Base-by-base conservation (phyloP, 2,113 vertebrate species). In the Urocolius indicus region DNA sequence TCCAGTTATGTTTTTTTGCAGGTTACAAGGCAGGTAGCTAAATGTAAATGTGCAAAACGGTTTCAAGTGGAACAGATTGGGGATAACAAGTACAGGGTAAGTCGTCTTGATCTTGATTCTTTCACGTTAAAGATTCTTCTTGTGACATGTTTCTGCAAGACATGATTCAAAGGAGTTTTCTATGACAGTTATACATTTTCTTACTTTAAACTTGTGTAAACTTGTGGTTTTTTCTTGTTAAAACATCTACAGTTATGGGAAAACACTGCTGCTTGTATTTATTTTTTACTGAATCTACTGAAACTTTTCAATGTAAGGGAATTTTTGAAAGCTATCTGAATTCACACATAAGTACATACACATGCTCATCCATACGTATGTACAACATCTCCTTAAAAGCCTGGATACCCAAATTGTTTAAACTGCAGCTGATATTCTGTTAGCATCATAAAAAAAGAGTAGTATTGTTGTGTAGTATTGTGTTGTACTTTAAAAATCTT, bases 31-130 rank as follows among this genome's bases (percentile, higher is more conserved):
- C 99, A 99, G 97, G 99, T 99, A 68, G 99, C 99, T 11, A 99
- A 99, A 97, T 99, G 99, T 97, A 99, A 99, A 98, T 99, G 99
- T 98, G 99, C 99, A 9, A 99, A 99, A 96, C 98, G 99, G 83
- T 99, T 99, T 97, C 99, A 99, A 97, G 99, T 99, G 96, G 99
- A 99, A 92, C 99, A 99, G 97, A 99, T 99, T 77, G 99, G 99
- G 26, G 99, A 99, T 90, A 99, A 99, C 98, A 99, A 99, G 91
- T 99, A 99, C 96, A 98, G 99, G 98, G 99, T 99, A 97, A 98
- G 99, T 97, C 90, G 94, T 65, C 55, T 48, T 77, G 14, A 68
- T 8, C 41, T 32, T 62, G 11, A 27, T 89, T 94, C 49, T 84
- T 94, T 68, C 58, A 74, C 48, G 51, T 67, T 59, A 9, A 59